Evolutionary conservation across 2,888 invertebrate genomes (phyloP), one percentile per base, ranked within the genome.

Genomic region (Mycogona germanica): DNA sequence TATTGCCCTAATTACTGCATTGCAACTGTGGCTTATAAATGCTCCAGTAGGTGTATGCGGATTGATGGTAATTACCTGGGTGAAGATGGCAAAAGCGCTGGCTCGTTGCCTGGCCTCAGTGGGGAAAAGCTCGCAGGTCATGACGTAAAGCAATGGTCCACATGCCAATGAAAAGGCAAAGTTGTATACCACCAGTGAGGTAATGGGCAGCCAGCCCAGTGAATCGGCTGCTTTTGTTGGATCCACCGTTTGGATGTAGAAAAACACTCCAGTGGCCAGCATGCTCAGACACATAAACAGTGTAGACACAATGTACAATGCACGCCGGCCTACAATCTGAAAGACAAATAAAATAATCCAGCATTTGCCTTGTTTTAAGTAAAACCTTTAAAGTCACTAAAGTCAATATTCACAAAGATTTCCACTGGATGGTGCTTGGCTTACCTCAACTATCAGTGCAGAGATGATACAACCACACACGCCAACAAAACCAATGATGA

Each of bases 91-190:
- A 6, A 87, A 68, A 6, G 84, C 80, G 1, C 83, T 80, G 0
- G 88, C 87, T 84, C 78, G 83, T 79, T 86, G 67, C 55, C 70
- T 62, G 48, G 67, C 81, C 60, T 84, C 81, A 0, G 80, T 73
- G 23, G 87, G 73, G 67, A 88, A 81, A 21, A 87, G 67, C 64
- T 87, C 87, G 1, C 62, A 53, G 75, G 84, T 78, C 64, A 87
- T 83, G 75, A 89, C 77, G 86, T 87, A 87, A 0, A 87, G 86
- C 41, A 87, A 80, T 0, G 87, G 87, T 0, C 87, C 87, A 64
- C 82, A 80, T 12, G 86, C 86, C 35, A 88, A 65, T 0, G 87
- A 85, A 71, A 88, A 91, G 41, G 84, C 78, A 21, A 85, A 69
- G 19, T 88, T 81, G 68, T 86, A 91, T 2, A 84, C 58, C 41